A percentile compares a stretch with the other conserved stretches of the same genome.
phyloP scores from a whole-genome alignment of 2,888 invertebrate species.

The Parnassius orleans region DNA sequence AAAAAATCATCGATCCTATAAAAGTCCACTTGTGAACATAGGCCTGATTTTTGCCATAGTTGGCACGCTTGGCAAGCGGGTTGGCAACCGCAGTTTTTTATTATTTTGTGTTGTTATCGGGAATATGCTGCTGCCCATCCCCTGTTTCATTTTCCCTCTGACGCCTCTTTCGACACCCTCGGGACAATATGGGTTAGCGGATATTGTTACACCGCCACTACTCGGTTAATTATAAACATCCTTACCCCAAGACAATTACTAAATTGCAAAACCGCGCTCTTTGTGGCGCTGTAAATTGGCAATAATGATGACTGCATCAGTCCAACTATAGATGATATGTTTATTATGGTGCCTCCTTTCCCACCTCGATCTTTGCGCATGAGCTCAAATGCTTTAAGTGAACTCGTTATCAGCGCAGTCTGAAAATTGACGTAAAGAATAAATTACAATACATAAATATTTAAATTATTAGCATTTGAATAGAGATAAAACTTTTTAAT shows the following conservation, averaged over 20 bases:
- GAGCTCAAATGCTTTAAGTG: slow-evolving; percentile 57
- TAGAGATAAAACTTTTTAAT: background rate
- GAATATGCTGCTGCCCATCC: no score
- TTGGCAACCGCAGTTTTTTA: no score
- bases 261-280: slow-evolving; percentile 66
- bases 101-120: no score
- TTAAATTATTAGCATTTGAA: slow-evolving; percentile 5
- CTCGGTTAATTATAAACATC: slow-evolving; percentile 14
- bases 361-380: slow-evolving; percentile 66
- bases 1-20: no score
- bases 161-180: no score
- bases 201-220: no score
- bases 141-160: no score
- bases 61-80: no score
- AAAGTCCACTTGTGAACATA: no score
- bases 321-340: slow-evolving; percentile 63
- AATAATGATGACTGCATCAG: slow-evolving; percentile 45
- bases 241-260: slow-evolving; percentile 67
- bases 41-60: no score
- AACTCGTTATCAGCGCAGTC: slow-evolving; percentile 60
- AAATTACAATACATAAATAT: background rate
- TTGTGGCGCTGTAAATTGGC: slow-evolving; percentile 65
- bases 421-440: slow-evolving; percentile 40
- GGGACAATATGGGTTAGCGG: no score
- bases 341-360: slow-evolving; percentile 63